phyloP scores from a whole-genome alignment of 2,113 vertebrate species.

The Corythoichthys intestinalis region DNA sequence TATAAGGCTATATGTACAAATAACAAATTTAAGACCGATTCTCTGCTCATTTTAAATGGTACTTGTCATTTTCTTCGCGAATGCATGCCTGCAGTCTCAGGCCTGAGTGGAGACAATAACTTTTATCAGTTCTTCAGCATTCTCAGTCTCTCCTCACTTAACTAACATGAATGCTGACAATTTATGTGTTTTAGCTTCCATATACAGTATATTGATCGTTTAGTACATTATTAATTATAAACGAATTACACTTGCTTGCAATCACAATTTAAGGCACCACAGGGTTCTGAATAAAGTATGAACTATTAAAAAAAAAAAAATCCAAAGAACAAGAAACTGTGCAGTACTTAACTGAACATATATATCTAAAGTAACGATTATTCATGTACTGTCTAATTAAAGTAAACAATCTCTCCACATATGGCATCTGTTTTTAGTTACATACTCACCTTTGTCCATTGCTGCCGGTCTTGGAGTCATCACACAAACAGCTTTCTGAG shows the following conservation, averaged over 20 bases:
- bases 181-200: too few species aligned
- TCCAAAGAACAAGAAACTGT: neutral
- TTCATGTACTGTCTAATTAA: neutral
- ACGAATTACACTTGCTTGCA: too few species aligned
- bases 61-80: neutral
- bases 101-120: neutral
- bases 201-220: too few species aligned
- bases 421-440: neutral
- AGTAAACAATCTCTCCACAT: neutral
- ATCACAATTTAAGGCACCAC: too few species aligned
- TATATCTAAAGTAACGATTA: neutral
- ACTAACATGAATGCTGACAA: neutral
- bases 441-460: slow-evolving; percentile 70
- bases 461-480: slow-evolving; percentile 37
- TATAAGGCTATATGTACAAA: too few species aligned
- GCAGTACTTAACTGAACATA: neutral
- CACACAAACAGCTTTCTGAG: slow-evolving; percentile 8
- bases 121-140: slow-evolving; percentile 13
- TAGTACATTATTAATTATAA: too few species aligned
- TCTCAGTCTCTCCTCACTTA: neutral
- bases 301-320: slow-evolving; percentile 7
- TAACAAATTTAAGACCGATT: neutral
- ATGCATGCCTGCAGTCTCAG: neutral
- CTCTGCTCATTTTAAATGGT: neutral
- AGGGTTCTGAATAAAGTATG: too few species aligned